Evolutionary conservation across 2,113 vertebrate species (phyloP).

Genomic region (Microcebus tavaratra): DNA sequence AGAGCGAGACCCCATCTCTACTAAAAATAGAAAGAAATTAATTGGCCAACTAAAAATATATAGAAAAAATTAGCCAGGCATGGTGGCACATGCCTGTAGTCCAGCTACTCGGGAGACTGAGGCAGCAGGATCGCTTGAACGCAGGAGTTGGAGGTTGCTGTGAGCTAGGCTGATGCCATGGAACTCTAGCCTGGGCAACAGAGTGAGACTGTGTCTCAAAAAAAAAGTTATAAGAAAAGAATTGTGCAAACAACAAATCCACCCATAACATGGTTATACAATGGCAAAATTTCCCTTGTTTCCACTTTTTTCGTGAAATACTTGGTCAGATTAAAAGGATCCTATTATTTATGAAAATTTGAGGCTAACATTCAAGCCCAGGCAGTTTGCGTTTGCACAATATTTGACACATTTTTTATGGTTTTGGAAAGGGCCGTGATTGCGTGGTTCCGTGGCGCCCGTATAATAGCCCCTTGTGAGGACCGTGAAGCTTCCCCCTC

Average conservation of each 20-base stretch:
- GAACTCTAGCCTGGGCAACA: too few species aligned
- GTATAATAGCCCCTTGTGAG: slow-evolving; percentile 68
- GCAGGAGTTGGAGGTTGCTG: too few species aligned
- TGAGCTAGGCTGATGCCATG: too few species aligned
- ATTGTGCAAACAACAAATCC: neutral
- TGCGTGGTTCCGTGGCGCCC: slow-evolving; percentile 26
- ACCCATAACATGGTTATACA: neutral
- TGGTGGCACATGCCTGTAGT: too few species aligned
- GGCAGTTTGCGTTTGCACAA: neutral
- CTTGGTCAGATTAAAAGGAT: slow-evolving; percentile 31
- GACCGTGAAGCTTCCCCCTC: neutral
- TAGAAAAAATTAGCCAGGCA: too few species aligned
- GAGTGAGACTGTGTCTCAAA: too few species aligned
- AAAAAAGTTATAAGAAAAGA: neutral
- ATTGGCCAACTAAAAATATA: too few species aligned
- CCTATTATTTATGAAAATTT: slow-evolving; percentile 9
- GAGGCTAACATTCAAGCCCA: neutral
- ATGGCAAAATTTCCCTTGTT: slow-evolving; percentile 32
- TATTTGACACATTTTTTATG: slow-evolving; percentile 59
- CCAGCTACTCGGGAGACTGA: too few species aligned
- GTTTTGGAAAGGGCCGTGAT: slow-evolving; percentile 54
- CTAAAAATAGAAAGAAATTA: too few species aligned
- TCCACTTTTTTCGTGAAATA: neutral
- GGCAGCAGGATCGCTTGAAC: too few species aligned
- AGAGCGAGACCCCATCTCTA: too few species aligned